Evolutionary conservation across 2,888 invertebrate genomes (phyloP).

Genomic region (Phortica magna): DNA sequence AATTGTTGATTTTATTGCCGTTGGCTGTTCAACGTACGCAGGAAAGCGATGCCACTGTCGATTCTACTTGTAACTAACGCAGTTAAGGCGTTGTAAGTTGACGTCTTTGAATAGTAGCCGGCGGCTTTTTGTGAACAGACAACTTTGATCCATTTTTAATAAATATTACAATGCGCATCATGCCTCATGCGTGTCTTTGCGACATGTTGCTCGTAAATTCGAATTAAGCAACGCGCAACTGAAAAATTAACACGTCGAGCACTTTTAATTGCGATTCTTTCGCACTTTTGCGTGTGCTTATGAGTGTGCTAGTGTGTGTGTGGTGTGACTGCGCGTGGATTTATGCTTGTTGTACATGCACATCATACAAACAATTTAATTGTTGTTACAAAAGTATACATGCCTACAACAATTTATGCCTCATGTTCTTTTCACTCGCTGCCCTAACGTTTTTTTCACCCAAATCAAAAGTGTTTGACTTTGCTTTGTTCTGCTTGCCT

Average conservation of each 20-base stretch:
- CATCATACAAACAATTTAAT: conserved; percentile 74
- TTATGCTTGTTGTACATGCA: conserved; percentile 70
- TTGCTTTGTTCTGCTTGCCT: not conserved
- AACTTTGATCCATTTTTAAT: too few species aligned
- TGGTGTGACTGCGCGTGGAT: conserved; percentile 45
- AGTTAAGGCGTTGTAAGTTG: too few species aligned
- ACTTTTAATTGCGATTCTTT: conserved; percentile 44
- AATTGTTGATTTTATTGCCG: conserved; percentile 40
- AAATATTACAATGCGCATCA: too few species aligned
- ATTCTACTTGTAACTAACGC: too few species aligned
- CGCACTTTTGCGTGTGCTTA: not conserved
- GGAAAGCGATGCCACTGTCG: not conserved
- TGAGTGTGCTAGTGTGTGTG: conserved; percentile 34
- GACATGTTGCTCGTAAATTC: not conserved
- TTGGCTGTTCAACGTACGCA: conserved; percentile 1
- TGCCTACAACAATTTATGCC: conserved; percentile 18
- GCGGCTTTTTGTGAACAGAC: too few species aligned
- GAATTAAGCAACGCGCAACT: not conserved
- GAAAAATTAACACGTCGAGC: conserved; percentile 21
- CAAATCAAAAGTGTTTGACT: not conserved
- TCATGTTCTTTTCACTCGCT: not conserved
- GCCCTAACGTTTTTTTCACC: conserved; percentile 11
- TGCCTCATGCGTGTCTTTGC: too few species aligned
- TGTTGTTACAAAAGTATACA: conserved; percentile 60
- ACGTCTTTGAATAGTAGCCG: too few species aligned